phyloP scores from a whole-genome alignment of 2,888 invertebrate genomes.

The Leptinotarsa juncta region DNA sequence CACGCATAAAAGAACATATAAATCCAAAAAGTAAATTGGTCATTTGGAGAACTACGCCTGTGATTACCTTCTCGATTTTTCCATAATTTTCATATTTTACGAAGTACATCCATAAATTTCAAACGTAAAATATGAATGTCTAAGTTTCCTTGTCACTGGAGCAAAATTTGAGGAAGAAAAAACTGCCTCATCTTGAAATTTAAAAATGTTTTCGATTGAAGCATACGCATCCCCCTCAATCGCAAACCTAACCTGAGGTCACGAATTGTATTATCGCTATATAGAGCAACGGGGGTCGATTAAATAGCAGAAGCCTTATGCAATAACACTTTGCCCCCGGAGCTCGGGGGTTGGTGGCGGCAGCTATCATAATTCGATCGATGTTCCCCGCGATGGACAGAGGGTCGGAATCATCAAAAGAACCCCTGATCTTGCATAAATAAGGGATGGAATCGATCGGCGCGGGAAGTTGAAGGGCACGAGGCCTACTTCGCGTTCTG shows the following conservation, averaged over 20 bases:
- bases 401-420: constrained; percentile 35
- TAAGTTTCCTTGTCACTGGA: too few relatives aligned
- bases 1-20: too few relatives aligned
- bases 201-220: not conserved
- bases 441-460: constrained; percentile 40
- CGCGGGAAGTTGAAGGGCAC: constrained; percentile 18
- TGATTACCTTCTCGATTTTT: too few relatives aligned
- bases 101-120: too few relatives aligned
- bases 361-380: constrained; percentile 38
- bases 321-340: constrained; percentile 32
- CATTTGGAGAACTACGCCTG: too few relatives aligned
- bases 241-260: constrained; percentile 26
- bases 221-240: not conserved
- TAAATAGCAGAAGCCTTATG: constrained; percentile 28
- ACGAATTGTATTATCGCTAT: constrained; percentile 39
- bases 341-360: constrained; percentile 23
- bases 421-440: constrained; percentile 42
- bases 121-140: too few relatives aligned
- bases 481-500: constrained; percentile 5
- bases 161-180: not conserved
- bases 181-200: not conserved
- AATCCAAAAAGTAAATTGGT: too few relatives aligned
- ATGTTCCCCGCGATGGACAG: constrained; percentile 27
- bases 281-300: constrained; percentile 26
- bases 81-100: too few relatives aligned